phyloP scores from a whole-genome alignment of 2,113 vertebrate species.

The Neogobius melanostomus region DNA sequence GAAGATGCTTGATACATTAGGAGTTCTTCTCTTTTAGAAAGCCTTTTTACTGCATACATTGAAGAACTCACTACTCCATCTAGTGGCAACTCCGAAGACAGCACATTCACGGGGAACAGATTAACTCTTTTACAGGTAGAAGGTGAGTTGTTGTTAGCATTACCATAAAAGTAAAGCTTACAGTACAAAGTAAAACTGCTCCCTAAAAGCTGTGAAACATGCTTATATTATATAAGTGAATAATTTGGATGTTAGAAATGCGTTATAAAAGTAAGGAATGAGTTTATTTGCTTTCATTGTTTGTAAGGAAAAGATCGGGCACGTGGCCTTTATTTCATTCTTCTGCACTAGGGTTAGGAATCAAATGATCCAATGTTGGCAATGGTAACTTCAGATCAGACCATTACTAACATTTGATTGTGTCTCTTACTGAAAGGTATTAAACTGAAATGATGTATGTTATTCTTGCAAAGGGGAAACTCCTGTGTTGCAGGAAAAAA shows the following conservation, averaged over 20 bases:
- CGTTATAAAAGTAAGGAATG: too few relatives aligned
- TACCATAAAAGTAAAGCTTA: too few relatives aligned
- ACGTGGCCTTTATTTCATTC: neutral
- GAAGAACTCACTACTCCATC: conserved; percentile 3
- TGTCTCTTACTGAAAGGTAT: conserved; percentile 47
- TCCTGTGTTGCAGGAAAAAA: conserved; percentile 28
- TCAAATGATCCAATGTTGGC: conserved; percentile 14
- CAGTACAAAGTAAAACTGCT: too few relatives aligned
- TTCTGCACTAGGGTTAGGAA: neutral
- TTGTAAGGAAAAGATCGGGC: too few relatives aligned
- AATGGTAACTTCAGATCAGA: conserved; percentile 46
- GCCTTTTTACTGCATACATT: neutral
- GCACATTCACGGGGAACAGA: neutral
- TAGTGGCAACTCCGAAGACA: neutral
- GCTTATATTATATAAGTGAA: too few relatives aligned
- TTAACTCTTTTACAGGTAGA: neutral
- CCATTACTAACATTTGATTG: too few relatives aligned
- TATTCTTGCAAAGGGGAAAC: conserved; percentile 47
- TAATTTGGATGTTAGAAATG: too few relatives aligned
- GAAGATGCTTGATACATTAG: conserved; percentile 3
- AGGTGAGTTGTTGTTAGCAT: too few relatives aligned
- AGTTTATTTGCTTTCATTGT: too few relatives aligned
- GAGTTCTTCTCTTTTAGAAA: neutral
- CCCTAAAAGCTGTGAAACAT: too few relatives aligned
- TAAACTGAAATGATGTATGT: conserved; percentile 41